Evolutionary conservation across 1,140 invertebrate genomes (phyloP).

Genomic region (Trachymyrmex cornetzi): DNA sequence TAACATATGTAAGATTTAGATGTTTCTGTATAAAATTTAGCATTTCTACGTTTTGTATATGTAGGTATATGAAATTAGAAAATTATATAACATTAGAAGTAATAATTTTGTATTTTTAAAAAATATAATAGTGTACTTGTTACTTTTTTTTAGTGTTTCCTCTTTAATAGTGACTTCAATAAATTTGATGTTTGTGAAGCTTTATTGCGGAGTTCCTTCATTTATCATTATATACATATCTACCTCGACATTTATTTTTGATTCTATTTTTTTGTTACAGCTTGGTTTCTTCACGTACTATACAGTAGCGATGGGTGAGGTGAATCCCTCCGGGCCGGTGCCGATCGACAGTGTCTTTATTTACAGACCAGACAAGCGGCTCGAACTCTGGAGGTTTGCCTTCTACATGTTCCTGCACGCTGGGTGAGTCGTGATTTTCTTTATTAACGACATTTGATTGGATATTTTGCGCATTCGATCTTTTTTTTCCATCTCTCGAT

Average conservation of each 20-base stretch:
- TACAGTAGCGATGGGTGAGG: constrained; percentile 92
- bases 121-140: neutral
- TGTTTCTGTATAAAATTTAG: neutral
- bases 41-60: neutral
- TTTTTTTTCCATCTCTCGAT: neutral
- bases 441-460: neutral
- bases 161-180: neutral
- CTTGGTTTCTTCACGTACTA: constrained; percentile 97
- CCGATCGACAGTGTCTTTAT: constrained; percentile 97
- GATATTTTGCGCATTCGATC: neutral
- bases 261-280: constrained; percentile 87
- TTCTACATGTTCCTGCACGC: constrained; percentile 98
- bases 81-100: neutral
- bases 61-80: neutral
- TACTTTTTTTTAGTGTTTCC: neutral
- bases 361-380: constrained; percentile 96
- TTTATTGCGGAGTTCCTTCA: neutral
- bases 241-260: constrained; percentile 3
- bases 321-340: constrained; percentile 95
- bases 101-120: neutral
- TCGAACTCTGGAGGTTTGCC: constrained; percentile 97
- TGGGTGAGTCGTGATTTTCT: constrained; percentile 89
- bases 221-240: neutral
- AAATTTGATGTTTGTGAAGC: neutral
- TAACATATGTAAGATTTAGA: neutral